A percentile compares a stretch with the other conserved stretches of the same genome.
Conservation (phyloP, 2,113 vertebrate genomes). For the Pseudopodoces humilis region DNA sequence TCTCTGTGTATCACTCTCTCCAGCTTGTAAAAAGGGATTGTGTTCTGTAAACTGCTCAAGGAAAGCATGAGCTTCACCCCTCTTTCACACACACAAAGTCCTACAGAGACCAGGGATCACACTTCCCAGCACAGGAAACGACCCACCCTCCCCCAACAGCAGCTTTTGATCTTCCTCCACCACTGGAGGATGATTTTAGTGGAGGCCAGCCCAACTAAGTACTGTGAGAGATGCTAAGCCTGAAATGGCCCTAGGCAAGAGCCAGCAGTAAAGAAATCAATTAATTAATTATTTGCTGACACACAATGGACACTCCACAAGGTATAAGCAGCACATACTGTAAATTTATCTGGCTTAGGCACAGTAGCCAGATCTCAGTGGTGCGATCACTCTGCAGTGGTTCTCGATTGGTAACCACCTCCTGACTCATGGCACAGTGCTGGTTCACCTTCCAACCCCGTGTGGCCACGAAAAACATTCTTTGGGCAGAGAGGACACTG, state of each 20-base stretch:
- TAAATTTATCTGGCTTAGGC: neutral
- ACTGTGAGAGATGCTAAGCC: neutral
- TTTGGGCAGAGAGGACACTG: neutral
- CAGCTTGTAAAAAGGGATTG: neutral
- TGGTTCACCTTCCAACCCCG: neutral
- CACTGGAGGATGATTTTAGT: neutral
- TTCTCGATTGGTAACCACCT: neutral
- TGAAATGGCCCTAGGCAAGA: conserved; percentile 13
- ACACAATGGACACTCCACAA: neutral
- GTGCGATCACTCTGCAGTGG: neutral
- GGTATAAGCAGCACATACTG: neutral
- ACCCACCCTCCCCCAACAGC: neutral
- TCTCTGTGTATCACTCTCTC: neutral
- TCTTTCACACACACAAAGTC: neutral
- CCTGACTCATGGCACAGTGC: neutral
- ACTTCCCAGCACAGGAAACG: neutral
- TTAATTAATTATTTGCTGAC: conserved; percentile 19
- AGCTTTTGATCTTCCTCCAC: neutral
- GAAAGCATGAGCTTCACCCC: neutral
- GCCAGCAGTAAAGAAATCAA: neutral
- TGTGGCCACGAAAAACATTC: neutral
- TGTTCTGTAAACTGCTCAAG: neutral
- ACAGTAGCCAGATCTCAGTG: neutral
- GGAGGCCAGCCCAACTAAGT: neutral
- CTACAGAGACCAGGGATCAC: neutral